phyloP scores from a whole-genome alignment of 2,113 vertebrate species.

The Macrotis lagotis region DNA sequence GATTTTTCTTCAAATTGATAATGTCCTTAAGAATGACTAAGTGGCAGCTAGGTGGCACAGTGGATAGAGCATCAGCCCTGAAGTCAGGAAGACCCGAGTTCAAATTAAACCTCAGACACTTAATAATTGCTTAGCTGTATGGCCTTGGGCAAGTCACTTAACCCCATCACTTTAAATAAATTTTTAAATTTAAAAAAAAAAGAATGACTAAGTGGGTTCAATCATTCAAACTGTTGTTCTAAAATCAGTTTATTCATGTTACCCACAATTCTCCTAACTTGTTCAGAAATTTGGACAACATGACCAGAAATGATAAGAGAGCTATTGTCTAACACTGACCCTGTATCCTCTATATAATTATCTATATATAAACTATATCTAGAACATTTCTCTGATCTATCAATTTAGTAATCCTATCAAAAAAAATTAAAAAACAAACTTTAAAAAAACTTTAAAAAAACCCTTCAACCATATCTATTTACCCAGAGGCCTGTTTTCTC shows the following conservation, averaged over 20 bases:
- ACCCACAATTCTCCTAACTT: not conserved
- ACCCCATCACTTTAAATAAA: too few species aligned
- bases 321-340: not conserved
- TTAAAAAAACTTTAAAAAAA: too few species aligned
- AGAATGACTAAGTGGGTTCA: too few species aligned
- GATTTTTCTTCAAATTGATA: not conserved
- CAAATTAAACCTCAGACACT: too few species aligned
- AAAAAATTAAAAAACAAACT: too few species aligned
- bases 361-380: not conserved
- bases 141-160: too few species aligned
- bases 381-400: not conserved
- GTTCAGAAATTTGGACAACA: not conserved
- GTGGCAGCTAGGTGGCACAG: too few species aligned
- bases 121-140: too few species aligned
- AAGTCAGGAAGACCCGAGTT: too few species aligned
- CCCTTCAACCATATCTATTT: not conserved
- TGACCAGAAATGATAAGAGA: not conserved
- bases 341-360: not conserved
- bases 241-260: not conserved
- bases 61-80: too few species aligned
- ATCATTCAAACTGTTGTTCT: not conserved
- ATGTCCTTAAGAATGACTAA: too few species aligned
- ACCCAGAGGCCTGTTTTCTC: conserved; percentile 42
- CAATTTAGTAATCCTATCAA: not conserved
- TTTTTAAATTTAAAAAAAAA: too few species aligned